These are phyloP conservation scores for Drosophila affinis DNA, from an alignment of 2,888 invertebrate genomes.

Conservation along the genomic window DNA sequence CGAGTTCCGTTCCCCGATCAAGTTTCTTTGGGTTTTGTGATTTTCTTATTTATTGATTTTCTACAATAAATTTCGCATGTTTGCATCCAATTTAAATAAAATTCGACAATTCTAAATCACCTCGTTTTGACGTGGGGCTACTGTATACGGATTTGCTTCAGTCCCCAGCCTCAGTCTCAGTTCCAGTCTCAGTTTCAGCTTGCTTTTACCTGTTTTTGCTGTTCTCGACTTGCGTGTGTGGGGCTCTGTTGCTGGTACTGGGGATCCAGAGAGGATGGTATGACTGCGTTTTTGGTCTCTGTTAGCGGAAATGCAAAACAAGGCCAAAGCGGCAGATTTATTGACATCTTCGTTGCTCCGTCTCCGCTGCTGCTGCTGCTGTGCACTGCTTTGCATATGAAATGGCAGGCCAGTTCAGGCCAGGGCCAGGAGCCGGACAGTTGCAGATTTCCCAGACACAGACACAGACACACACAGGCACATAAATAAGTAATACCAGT, in stretches of 20 bases:
- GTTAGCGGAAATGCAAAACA: slow-evolving; percentile 81
- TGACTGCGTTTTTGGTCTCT: slow-evolving; percentile 54
- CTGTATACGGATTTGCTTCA: slow-evolving; percentile 61
- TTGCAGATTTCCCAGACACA: slow-evolving; percentile 44
- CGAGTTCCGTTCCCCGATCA: slow-evolving; percentile 49
- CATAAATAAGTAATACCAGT: slow-evolving; percentile 39
- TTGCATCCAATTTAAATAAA: slow-evolving; percentile 84
- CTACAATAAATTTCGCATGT: slow-evolving; percentile 84
- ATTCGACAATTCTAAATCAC: slow-evolving; percentile 84
- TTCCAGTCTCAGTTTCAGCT: slow-evolving; percentile 9
- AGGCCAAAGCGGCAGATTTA: slow-evolving; percentile 81
- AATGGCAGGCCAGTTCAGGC: slow-evolving; percentile 38
- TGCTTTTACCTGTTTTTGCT: slow-evolving; percentile 25
- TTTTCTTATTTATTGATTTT: slow-evolving; percentile 83
- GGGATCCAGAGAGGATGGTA: slow-evolving; percentile 17
- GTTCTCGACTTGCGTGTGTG: slow-evolving; percentile 62
- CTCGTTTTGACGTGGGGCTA: slow-evolving; percentile 82
- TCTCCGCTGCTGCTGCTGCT: slow-evolving; percentile 5
- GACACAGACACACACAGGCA: slow-evolving; percentile 5
- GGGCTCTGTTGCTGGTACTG: slow-evolving; percentile 1
- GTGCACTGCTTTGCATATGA: slow-evolving; percentile 71
- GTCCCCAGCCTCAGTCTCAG: slow-evolving; percentile 3
- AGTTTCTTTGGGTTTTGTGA: slow-evolving; percentile 68
- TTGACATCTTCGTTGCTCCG: slow-evolving; percentile 79
- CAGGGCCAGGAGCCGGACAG: slow-evolving; percentile 21